Base-by-base conservation (phyloP, 2,888 invertebrate genomes). In the Hybos culiciformis region DNA sequence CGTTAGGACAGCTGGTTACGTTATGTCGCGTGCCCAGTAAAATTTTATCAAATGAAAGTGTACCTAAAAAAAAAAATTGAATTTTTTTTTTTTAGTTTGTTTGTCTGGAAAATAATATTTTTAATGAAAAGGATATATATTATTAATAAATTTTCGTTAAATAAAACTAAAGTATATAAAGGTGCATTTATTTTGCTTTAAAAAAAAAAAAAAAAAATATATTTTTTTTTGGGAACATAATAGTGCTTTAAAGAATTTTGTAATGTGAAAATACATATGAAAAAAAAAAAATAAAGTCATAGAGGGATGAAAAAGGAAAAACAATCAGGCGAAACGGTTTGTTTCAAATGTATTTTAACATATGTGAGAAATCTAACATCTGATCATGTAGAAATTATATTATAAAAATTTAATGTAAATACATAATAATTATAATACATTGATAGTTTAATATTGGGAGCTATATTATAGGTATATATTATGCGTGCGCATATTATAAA, bases 1-100 rank as follows among this genome's bases (percentile, higher is more conserved):
- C 74, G 58, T 69, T 61, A 57, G 69, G 63, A 68, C 73, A 74
- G 69, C 73, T 75, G 63, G 73, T 72, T 61, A 71, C 67, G 61
- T n/a, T 77, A 77, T 52, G 78, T 72, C 67, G 78, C 73, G 71
- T 77, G 77, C 67, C 73, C 61, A 58, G 74, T 74, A 58, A 67
- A 67, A 54, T 72, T 67, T 51, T 70, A 67, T 51, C 73, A 70
- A 65, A 73, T 72, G 38, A 38, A 29, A 17, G 26, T 26, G 24
- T 24, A 38, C 19, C 38, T 24, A 38, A 26, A n/a, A 17, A 24
- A n/a, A 18, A 8, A 38, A 12, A 38, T 15, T 17, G 7, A 3
- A 15, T 34, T 9, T 17, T 7, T 11, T 34, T 12, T 42, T 45
- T 45, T 41, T 47, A 33, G 46, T 45, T 38, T 31, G 48, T 47